Base-by-base conservation (phyloP, 2,113 vertebrate species). In the Ardeotis arabs region DNA sequence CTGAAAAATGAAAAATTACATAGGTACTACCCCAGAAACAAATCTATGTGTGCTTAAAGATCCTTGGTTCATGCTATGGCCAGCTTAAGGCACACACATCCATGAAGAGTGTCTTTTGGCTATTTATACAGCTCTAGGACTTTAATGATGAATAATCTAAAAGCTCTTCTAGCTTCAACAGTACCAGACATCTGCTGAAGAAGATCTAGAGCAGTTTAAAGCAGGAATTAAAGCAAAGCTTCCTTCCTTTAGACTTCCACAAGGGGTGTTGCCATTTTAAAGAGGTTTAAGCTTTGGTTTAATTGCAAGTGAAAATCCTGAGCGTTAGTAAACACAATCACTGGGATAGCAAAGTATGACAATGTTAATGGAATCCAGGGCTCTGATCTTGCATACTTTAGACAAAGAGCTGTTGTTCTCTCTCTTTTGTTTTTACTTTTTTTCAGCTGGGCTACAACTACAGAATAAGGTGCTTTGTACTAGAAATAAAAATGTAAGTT, bases 211-310 rank as follows among this genome's bases (percentile, higher is more conserved):
- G 85, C 79, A 80, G 66, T 78, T 90, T 70, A 90, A 86, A 92
- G 89, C 84, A 77, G 73, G 85, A 92, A 89, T 96, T 89, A 94
- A 84, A 96, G 70, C 90, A 95, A 95, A 96, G 85, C 69, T 86
- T 64, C 53, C 76, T 93, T 86, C 79, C 79, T 86, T 63, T 23
- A 50, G 72, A 59, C 47, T 91, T 88, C 85, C 44, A 72, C n/a
- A 24, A 78, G 84, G 64, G 39, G 60, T 84, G 56, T 81, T 85
- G 70, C 75, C 27, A 49, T 95, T 95, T 93, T 94, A 91, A 96
- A 93, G 91, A 94, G 92, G 74, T 94, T 95, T 96, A 96, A 93
- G 84, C 94, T 95, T 89, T 95, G 81, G 91, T 75, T 93, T 96
- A 93, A 95, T 90, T 87, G 69, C 81, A 94, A 91, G 47, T 79